Evolutionary conservation across 2,888 invertebrate genomes (phyloP), one percentile per base, ranked within the genome.

Genomic region (Incurvaria masculella): DNA sequence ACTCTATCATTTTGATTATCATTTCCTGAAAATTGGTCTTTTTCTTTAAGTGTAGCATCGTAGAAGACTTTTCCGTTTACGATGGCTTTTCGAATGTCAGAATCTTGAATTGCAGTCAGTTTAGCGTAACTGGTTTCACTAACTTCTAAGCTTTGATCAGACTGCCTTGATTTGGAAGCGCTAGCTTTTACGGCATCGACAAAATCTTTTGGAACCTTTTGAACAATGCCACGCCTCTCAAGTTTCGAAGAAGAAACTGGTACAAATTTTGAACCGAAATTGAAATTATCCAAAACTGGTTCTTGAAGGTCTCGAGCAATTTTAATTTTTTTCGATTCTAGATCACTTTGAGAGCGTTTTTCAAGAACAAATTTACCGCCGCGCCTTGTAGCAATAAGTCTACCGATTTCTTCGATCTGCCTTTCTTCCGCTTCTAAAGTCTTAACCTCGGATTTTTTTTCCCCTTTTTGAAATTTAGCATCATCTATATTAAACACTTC

Each of bases 21-120:
- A 44, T 52, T 20, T 52, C 51, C n/a, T n/a, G n/a, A n/a, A n/a
- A n/a, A n/a, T n/a, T n/a, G n/a, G 16, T 48, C 52, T 2, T 18
- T 16, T 18, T 74, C 74, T 51, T 71, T 66, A 50, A 76, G 60
- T 0, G 74, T 70, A 2, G 79, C 79, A 49, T 79, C 79, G 39
- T 79, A 79, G 49, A 72, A 79, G 0, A 79, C 65, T 61, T 76
- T 76, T 0, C 79, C 79, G 45, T 79, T 79, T 0, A 79, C 62
- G 11, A 78, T 62, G 1, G 78, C 70, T 60, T 76, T 79, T 26
- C 71, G 56, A 43, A 78, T 66, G 38, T 42, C 47, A 26, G 26
- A 26, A 54, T 72, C 75, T 10, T 76, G 75, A 8, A 73, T 74
- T 0, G 74, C 74, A 50, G 65, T 65, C 20, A 76, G 55, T 54